These are phyloP conservation scores for Phyllostomus discolor DNA, from an alignment of 2,113 vertebrate species.

Conservation along the genomic window DNA sequence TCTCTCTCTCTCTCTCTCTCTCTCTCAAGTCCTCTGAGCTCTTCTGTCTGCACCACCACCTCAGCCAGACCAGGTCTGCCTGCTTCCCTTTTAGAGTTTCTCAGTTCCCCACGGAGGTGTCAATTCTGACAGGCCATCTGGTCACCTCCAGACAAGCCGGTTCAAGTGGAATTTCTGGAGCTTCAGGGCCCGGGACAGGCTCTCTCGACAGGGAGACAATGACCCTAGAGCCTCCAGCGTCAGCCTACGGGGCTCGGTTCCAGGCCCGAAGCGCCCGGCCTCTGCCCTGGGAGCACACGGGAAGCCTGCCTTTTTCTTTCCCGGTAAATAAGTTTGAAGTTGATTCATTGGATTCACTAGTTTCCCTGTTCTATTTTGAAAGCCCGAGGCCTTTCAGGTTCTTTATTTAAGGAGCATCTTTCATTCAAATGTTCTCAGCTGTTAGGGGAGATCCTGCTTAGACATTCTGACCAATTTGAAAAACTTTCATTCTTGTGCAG, in stretches of 20 bases:
- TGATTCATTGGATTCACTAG: not conserved
- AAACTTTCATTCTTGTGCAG: slow-evolving; percentile 31
- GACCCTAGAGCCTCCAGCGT: rapidly evolving
- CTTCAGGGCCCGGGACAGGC: not conserved
- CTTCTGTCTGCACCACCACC: not conserved
- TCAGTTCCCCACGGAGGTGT: not conserved
- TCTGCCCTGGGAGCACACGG: not conserved
- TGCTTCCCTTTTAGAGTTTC: not conserved
- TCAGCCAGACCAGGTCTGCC: not conserved
- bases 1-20: not conserved
- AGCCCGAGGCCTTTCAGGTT: slow-evolving; percentile 50
- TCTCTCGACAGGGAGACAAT: not conserved
- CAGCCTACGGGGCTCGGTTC: too few species aligned
- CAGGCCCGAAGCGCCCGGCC: rapidly evolving
- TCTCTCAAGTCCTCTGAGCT: not conserved
- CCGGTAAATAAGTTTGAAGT: not conserved
- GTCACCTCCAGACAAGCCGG: not conserved
- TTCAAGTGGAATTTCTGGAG: not conserved
- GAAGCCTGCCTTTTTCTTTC: not conserved
- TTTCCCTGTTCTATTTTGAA: slow-evolving; percentile 44
- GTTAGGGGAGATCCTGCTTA: slow-evolving; percentile 14
- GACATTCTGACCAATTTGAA: not conserved
- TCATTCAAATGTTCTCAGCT: slow-evolving; percentile 70
- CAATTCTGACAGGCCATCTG: not conserved
- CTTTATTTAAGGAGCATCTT: slow-evolving; percentile 69